Base-by-base conservation (phyloP, 2,888 invertebrate genomes). In the Ochropleura plecta region DNA sequence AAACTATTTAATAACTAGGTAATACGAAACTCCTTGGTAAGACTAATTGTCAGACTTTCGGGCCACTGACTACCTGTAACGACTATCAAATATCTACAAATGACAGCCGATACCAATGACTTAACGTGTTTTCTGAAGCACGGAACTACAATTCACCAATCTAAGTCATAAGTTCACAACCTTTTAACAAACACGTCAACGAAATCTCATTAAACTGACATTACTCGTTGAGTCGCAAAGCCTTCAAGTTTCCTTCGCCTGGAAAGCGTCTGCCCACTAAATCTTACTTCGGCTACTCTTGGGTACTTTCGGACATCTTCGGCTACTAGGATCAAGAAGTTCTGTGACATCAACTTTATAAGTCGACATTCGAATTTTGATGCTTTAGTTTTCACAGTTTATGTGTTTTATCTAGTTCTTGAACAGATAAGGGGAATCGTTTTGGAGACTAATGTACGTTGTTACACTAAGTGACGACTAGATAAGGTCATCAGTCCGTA, bases 201-300 rank as follows among this genome's bases (percentile, higher is more conserved):
- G n/a, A 64, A 83, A 85, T 82, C 83, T 73, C 72, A 85, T 85
- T 74, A 73, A 62, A 79, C 30, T 82, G 63, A 75, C 74, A 72
- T 85, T 82, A 85, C 75, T 82, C 72, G 63, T 70, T 64, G 67
- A 84, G 75, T 75, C 78, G 49, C 81, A 81, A 81, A 78, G 71
- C 70, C 60, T 69, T 57, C 20, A 76, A 81, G 76, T 83, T 80
- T 65, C 42, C 55, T 48, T 66, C 55, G 62, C 62, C 59, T 71
- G 14, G 51, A 51, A 63, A 83, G 40, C 77, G 72, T 79, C 73
- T 72, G 73, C 68, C 70, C 85, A 82, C 79, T 85, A 86, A 86
- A 85, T 85, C 87, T 87, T 76, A 71, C 55, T 79, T 86, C 82
- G 72, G 67, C 68, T 84, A 49, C 67, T 44, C 78, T 82, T 67